Evolutionary conservation across 2,888 invertebrate species (phyloP), one percentile per base, ranked within the genome.

Genomic region (Atherix ibis): DNA sequence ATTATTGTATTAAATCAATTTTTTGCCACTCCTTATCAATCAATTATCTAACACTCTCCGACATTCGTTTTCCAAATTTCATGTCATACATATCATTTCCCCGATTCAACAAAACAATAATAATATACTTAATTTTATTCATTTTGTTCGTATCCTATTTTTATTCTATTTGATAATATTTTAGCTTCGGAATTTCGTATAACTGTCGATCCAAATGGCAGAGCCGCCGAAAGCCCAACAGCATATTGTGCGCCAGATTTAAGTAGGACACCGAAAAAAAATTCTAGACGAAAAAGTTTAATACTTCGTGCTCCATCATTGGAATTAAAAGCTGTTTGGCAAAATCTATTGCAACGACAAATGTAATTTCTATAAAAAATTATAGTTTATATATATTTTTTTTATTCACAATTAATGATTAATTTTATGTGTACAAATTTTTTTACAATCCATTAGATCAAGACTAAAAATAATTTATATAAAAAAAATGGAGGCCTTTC

Each of bases 291-390:
- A 46, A 68, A 78, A 46, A 76, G 80, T 14, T 62, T 87, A 10
- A 71, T 80, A 2, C 58, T 88, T 10, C 65, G 85, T 32, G 84
- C 87, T 2, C 85, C 87, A 1, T 83, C 79, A 2, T 68, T 78
- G 38, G 87, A 87, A 54, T 61, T 85, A 25, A 88, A 88, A 54
- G 85, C 87, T 24, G 84, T 87, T 6, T 88, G 87, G 87, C 85
- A 87, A 62, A 87, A 84, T 58, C 66, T 87, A 36, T 67, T 88
- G 16, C 83, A 85, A 50, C 67, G 85, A 42, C 87, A 87, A 65
- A 83, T 87, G 85, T 85, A 62, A 75, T 76, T 31, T 5, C n/a
- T n/a, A n/a, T n/a, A n/a, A n/a, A n/a, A n/a, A n/a, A n/a, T n/a
- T n/a, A n/a, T n/a, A n/a, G n/a, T n/a, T n/a, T 9, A 17, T 14